Percentiles rank a stretch among this genome's conserved stretches.
Conservation (phyloP, 2,888 invertebrate species). For the Thera obeliscata region DNA sequence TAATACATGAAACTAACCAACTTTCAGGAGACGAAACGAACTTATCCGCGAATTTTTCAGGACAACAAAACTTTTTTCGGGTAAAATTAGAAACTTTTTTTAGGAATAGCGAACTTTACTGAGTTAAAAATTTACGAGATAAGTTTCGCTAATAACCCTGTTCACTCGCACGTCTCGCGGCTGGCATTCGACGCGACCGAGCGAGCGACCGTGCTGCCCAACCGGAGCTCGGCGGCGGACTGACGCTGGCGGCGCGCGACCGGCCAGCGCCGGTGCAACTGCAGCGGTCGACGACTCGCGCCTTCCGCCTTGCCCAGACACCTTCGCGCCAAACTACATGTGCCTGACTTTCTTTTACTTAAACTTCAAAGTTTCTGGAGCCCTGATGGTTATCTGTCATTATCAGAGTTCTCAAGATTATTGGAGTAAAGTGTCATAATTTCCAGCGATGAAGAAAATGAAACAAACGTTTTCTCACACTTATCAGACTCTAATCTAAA, state of each 20-base stretch:
- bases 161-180: constrained; percentile 43
- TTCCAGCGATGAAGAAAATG: no score
- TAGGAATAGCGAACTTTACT: neutral
- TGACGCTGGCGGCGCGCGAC: constrained; percentile 56
- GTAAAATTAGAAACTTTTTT: neutral
- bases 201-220: constrained; percentile 61
- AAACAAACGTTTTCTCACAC: neutral
- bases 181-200: constrained; percentile 54
- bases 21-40: neutral
- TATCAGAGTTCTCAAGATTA: neutral
- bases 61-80: neutral
- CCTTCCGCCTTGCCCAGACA: constrained; percentile 53
- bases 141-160: constrained; percentile 45
- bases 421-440: neutral
- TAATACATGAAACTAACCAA: constrained; percentile 8
- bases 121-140: constrained; percentile 3
- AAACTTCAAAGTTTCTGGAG: constrained; percentile 1
- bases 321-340: constrained; percentile 29
- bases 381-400: constrained; percentile 2
- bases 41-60: neutral
- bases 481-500: neutral
- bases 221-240: constrained; percentile 71
- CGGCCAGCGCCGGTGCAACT: constrained; percentile 57
- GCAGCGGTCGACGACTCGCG: constrained; percentile 57
- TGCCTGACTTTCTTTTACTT: constrained; percentile 23